Evolutionary conservation across 2,797 vertebrate genomes (phyloP), one percentile per base, ranked within the genome.

Genomic region (Leuciscus waleckii): DNA sequence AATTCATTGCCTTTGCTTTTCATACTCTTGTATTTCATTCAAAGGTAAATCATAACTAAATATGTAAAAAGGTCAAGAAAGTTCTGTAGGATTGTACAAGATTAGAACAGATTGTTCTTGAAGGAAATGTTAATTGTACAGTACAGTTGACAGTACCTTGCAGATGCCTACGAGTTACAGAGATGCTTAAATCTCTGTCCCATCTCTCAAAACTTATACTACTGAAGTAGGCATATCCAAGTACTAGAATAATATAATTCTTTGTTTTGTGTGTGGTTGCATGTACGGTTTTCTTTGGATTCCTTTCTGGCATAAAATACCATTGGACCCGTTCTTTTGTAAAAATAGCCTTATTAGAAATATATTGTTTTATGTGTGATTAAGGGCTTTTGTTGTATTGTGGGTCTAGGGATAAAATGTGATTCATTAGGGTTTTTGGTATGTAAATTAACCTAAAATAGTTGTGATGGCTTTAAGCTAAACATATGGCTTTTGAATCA

Each of bases 141-240:
- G 46, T 16, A 16, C 26, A 87, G 16, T 46, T 46, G 74, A 83
- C 54, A 65, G 80, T 79, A 87, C 49, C 51, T 81, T 89, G 79
- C 74, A 79, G 82, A 86, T 78, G 76, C 79, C 73, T 74, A 73
- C 19, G 73, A 82, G 56, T 82, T 78, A 78, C 63, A 86, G 78
- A 37, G 79, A 80, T 71, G 74, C 54, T 54, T 46, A 79, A 58
- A 49, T 87, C 87, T 82, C 89, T 86, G 82, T 56, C 26, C 32
- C 54, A 81, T 86, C 83, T 84, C 75, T 84, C 46, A 87, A 89
- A 88, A 89, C 73, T 74, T 89, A 93, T 95, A 96, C 96, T 96
- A 96, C 96, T 96, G 96, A 96, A 95, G 89, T 91, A 90, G 93
- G 92, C 90, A 90, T 93, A 94, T 93, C 93, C 92, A 92, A 93